Base-by-base conservation (phyloP, 2,888 invertebrate species). In the Ophion slaviceki region DNA sequence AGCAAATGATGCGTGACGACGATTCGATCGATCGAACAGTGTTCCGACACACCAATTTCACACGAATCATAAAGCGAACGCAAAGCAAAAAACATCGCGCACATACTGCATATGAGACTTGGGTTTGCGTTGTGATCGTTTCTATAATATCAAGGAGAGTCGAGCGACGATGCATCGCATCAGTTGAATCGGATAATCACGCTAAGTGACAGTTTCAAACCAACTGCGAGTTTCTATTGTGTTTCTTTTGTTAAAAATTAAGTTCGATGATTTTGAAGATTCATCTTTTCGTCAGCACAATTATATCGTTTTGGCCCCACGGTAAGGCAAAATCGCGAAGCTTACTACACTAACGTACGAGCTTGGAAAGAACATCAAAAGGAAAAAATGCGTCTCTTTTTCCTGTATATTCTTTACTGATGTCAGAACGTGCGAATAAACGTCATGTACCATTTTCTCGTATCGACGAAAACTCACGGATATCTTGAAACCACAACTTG, bases 11-110 rank as follows among this genome's bases (percentile, higher is more conserved):
- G 66, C 32, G 14, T 45, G 20, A 68, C 78, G 70, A 78, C 53
- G 47, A 47, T 59, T 75, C 17, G 45, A 24, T 36, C 32, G 62
- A 78, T 70, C 68, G 82, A 82, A 71, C 78, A 45, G 57, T 72
- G 71, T 1, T 53, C 40, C 71, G 66, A 76, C 66, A 79, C 70
- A 85, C 76, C 67, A 85, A 85, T 82, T 82, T 85, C 71, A 71
- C 36, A 57, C 47, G 64, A 75, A 77, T 20, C 20, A 64, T 68
- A 78, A 68, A 77, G 68, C 32, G 28, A 36, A 40, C 24, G 3
- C 53, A 78, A 64, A 68, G 53, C 10, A 47, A 75, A 32, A 40
- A 57, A 57, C 36, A 14, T 53, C 61, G 71, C 20, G 68, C 59
- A 70, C 57, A 11, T 40, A 14, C 6, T 64, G 14, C 75, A 82